phyloP scores from a whole-genome alignment of 2,113 vertebrate species.

The Solenodon paradoxus region DNA sequence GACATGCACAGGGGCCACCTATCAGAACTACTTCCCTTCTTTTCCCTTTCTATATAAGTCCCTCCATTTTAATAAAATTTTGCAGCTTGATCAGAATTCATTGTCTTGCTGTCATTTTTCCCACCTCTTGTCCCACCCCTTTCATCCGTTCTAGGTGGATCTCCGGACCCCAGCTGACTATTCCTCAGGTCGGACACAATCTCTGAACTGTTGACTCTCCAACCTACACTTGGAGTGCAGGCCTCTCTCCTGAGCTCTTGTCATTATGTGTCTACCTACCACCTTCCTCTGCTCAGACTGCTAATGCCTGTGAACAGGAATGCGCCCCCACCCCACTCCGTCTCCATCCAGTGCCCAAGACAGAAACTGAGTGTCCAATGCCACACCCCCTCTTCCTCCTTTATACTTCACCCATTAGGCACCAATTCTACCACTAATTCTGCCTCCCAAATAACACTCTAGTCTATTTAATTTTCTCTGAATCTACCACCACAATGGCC shows the following conservation, averaged over 20 bases:
- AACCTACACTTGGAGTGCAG: not conserved
- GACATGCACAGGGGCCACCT: too few relatives aligned
- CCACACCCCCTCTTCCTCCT: not conserved
- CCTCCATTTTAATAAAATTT: too few relatives aligned
- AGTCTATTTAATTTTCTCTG: not conserved
- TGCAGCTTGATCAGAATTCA: too few relatives aligned
- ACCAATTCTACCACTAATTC: not conserved
- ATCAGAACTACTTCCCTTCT: too few relatives aligned
- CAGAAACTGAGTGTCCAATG: not conserved
- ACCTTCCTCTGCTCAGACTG: not conserved
- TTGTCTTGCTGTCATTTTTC: too few relatives aligned
- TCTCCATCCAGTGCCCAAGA: not conserved
- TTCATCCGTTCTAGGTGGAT: too few relatives aligned
- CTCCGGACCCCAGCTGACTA: too few relatives aligned
- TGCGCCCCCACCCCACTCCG: too few relatives aligned
- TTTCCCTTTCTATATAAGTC: too few relatives aligned
- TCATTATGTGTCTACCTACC: not conserved
- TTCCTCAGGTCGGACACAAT: too few relatives aligned
- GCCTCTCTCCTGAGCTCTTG: not conserved
- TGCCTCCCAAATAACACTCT: not conserved
- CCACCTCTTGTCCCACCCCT: too few relatives aligned
- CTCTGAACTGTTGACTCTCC: not conserved
- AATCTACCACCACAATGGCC: not conserved
- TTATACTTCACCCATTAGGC: not conserved
- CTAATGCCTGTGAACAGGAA: not conserved